Conservation (phyloP, 2,888 invertebrate species). For the Apamea monoglypha region DNA sequence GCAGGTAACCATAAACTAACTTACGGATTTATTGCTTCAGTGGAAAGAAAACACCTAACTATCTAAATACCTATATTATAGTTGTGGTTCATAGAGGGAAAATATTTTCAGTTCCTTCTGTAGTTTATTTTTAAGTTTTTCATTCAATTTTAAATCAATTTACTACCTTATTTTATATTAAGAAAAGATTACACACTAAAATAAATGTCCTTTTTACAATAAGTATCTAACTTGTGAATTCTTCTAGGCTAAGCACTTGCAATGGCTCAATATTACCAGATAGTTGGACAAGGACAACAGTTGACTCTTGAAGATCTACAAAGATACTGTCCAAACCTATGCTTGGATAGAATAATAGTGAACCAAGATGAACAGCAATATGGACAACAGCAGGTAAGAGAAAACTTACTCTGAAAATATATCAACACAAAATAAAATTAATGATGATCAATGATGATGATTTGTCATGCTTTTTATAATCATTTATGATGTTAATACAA, state of each 20-base stretch:
- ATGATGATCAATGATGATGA: background rate
- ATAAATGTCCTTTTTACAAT: background rate
- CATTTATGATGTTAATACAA: constrained; percentile 13
- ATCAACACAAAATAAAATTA: background rate
- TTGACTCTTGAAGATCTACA: constrained; percentile 91
- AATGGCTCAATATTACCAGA: constrained; percentile 94
- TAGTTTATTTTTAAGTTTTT: constrained; percentile 8
- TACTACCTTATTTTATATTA: background rate
- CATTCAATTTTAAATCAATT: background rate
- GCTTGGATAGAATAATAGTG: constrained; percentile 88
- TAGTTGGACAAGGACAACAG: constrained; percentile 90
- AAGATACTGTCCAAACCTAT: constrained; percentile 91
- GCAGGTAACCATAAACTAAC: constrained; percentile 1
- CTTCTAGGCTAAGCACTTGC: constrained; percentile 84
- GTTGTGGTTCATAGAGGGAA: background rate
- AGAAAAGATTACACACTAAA: background rate
- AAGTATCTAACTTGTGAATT: constrained; percentile 35
- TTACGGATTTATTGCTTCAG: background rate
- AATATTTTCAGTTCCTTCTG: background rate
- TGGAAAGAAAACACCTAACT: background rate
- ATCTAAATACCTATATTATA: background rate
- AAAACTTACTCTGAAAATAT: background rate
- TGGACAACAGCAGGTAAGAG: constrained; percentile 86
- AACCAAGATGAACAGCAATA: constrained; percentile 89
- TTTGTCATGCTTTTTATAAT: background rate